Base-by-base conservation (phyloP, 2,888 invertebrate species). In the Cybosia mesomella region DNA sequence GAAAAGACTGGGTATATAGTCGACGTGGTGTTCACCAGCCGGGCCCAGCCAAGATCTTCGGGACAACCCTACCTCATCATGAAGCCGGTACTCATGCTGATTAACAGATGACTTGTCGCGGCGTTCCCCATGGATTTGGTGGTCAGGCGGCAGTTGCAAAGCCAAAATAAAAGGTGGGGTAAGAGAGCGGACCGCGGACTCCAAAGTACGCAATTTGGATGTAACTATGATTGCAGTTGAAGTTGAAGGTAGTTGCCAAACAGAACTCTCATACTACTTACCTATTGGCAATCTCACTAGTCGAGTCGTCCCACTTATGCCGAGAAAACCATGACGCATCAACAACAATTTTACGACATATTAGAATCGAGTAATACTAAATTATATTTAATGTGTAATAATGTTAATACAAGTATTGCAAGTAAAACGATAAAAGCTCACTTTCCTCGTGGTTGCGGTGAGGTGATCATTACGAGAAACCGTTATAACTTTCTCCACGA, bases 371-470 rank as follows among this genome's bases (percentile, higher is more conserved):
- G 11, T 63, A 53, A 34, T 21, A 9, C 15, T 0, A 53, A 32
- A 62, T 62, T 53, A 8, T 21, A 21, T 28, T 53, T 53, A 32
- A 32, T 49, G 15, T 32, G n/a, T 53, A 53, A 62, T 53, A 53
- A 36, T 59, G 61, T 18, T 63, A 34, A 22, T 54, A 63, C 54
- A 22, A 53, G 66, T 69, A 64, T 79, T 75, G 63, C 64, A 55
- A 64, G 58, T 73, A 72, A 72, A 72, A 68, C 70, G 61, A 69
- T 68, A 74, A 68, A 72, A 73, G 58, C 68, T 58, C 60, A 70
- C 79, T 82, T 80, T 80, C 79, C 78, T 70, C 55, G 63, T 63
- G 66, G 72, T 57, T 79, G 81, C 63, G 81, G 84, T 77, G 80
- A 81, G 75, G 76, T 72, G 67, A 71, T 72, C 70, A 76, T 81